phyloP scores from a whole-genome alignment of 2,797 vertebrate species.

The Echeneis naucrates region DNA sequence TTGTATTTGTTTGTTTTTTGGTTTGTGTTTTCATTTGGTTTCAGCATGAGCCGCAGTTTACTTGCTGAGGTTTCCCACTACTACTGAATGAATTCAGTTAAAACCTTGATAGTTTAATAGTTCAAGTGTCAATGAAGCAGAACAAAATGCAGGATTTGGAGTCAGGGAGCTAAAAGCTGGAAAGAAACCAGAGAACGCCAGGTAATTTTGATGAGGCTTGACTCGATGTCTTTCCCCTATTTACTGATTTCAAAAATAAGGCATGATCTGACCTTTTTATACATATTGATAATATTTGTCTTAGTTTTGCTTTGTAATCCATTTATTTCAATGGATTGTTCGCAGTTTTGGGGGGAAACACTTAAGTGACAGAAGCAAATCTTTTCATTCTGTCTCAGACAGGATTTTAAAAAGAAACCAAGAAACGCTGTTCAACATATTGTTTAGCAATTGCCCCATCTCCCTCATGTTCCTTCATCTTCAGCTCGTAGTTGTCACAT shows the following conservation, averaged over 20 bases:
- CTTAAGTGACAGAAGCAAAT: too few relatives aligned
- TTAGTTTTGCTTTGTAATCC: background rate
- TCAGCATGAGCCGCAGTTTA: background rate
- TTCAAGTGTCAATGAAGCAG: conserved; percentile 30
- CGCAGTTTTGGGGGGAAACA: too few relatives aligned
- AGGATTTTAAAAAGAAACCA: too few relatives aligned
- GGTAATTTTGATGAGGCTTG: conserved; percentile 23
- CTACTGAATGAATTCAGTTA: conserved; percentile 15
- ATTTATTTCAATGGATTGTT: background rate
- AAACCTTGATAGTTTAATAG: conserved; percentile 18
- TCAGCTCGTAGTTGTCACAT: too few relatives aligned
- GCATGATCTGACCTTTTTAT: conserved; percentile 21
- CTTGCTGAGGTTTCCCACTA: background rate
- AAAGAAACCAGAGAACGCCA: conserved; percentile 23
- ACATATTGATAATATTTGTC: background rate
- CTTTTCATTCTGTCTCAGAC: too few relatives aligned
- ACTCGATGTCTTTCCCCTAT: conserved; percentile 6
- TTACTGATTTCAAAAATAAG: background rate
- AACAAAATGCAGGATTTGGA: conserved; percentile 30
- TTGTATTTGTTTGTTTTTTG: too few relatives aligned
- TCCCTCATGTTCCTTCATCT: too few relatives aligned
- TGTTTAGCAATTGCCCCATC: too few relatives aligned
- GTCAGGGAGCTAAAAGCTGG: conserved; percentile 18
- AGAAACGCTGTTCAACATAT: too few relatives aligned
- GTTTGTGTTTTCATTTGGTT: conserved; percentile 12